Evolutionary conservation across 2,797 vertebrate genomes (phyloP), one percentile per base, ranked within the genome.

Genomic region (Pangasius mekongensis): DNA sequence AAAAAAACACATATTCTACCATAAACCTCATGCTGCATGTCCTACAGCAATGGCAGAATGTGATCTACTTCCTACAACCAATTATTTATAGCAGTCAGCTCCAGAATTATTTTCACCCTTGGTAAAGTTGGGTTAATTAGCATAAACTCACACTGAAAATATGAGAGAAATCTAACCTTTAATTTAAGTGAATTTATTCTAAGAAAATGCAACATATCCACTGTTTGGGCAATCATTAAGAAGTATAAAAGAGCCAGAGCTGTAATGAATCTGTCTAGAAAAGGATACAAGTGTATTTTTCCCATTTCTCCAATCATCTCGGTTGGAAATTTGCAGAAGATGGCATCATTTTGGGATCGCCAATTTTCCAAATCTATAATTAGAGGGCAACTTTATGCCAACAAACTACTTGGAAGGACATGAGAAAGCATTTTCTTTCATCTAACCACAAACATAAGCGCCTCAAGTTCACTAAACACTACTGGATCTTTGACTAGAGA

Each of bases 111-210:
- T 43, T 82, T 60, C 60, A 27, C 24, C 2, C 4, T 14, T 24
- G 30, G 52, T 80, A 56, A 56, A 33, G 52, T 39, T 78, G 16
- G 49, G 20, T 52, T 67, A 84, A 52, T 84, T 67, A 84, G 62
- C 16, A 13, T 30, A 49, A 49, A 22, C 60, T 66, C 7, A 1
- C 3, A 62, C 36, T 60, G 33, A 60, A 82, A 58, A 80, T 43
- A 43, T 13, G 13, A n/a, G 47, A 5, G 24, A 8, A 56, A 80
- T 22, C 18, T 13, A 80, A 24, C 56, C 56, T 82, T 60, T 82
- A 7, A 82, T 82, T 82, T 39, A 36, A 39, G 10, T 39, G 78
- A 39, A 39, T 24, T 82, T 36, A 27, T 27, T 60, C 13, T 16
- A 60, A 60, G 27, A 58, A 60, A n/a, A 78, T 78, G 73, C 24